Percentiles rank a stretch among this genome's conserved stretches.
Evolutionary conservation across 30 jellyfish, hydroid and myxozoan genomes (phyloP).

Genomic region (Aurelia coerulea): DNA sequence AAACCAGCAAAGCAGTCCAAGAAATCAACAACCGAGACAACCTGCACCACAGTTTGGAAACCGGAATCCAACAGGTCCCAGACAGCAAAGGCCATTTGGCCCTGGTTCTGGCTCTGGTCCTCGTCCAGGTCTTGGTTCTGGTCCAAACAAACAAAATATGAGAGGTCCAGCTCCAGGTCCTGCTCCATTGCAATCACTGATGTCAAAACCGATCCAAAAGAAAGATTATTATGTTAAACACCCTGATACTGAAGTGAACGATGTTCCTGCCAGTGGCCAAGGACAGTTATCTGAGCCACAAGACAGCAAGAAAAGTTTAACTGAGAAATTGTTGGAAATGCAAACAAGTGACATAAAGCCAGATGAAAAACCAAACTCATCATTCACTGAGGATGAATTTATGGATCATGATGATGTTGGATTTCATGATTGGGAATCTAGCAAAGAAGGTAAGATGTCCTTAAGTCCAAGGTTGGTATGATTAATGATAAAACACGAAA

Average conservation of each 20-base stretch:
- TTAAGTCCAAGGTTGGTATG: too few species aligned
- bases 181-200: conserved; percentile 36
- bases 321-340: too few species aligned
- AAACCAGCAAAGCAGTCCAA: too few species aligned
- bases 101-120: too few species aligned
- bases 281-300: background rate
- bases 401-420: conserved; percentile 27
- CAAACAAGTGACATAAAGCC: background rate
- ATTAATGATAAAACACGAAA: too few species aligned
- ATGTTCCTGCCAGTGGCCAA: background rate
- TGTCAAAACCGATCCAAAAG: conserved; percentile 53
- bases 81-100: too few species aligned
- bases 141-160: too few species aligned
- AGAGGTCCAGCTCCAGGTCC: background rate
- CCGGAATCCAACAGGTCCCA: too few species aligned
- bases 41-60: too few species aligned
- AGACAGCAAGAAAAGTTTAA: background rate
- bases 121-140: too few species aligned
- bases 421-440: conserved; percentile 25
- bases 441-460: background rate
- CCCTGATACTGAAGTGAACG: background rate
- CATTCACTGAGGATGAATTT: conserved; percentile 8
- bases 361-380: background rate
- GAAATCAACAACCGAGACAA: too few species aligned
- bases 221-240: conserved; percentile 4